Evolutionary conservation across 2,113 vertebrate genomes (phyloP), one percentile per base, ranked within the genome.

Genomic region (Amblyornis subalaris): DNA sequence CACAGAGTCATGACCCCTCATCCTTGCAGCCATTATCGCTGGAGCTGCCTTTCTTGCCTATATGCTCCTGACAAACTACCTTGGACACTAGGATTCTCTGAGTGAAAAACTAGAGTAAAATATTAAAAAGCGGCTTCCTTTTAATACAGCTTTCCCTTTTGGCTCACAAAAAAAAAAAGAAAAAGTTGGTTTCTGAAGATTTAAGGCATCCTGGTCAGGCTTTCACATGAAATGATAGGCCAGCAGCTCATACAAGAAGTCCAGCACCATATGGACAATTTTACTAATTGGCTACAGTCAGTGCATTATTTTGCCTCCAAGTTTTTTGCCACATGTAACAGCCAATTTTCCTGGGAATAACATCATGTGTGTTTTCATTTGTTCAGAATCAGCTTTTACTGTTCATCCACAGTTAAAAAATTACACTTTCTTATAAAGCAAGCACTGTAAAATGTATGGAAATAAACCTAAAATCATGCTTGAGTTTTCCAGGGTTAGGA

Each of bases 301-400:
- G 40, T 40, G 19, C 24, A 50, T 48, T 75, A 79, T 75, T 94
- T 91, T 75, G 66, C 45, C 66, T 89, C 29, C 58, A 76, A 42
- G 22, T 10, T 75, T 89, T 82, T 38, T 91, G 69, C 57, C 8
- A 20, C 50, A 66, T 7, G 12, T 50, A 87, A 73, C 81, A 91
- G 61, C 57, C 69, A 64, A 0, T 75, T 92, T 69, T 90, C 69
- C 54, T 36, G 50, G 50, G 66, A 89, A 92, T 72, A 90, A 81
- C 31, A 85, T 58, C 60, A 89, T 58, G 53, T 55, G 24, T 89
- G 73, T 75, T 93, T 95, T 92, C 58, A 85, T 89, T 89, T 89
- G 62, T 85, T 89, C 77, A 85, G 58, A 93, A 91, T 9, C 82
- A 92, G 65, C 29, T 87, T 89, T 93, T 72, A 94, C 47, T 93